These are phyloP conservation scores for Drosophila nigricruria DNA, from an alignment of 2,888 invertebrate species.

Conservation along the genomic window DNA sequence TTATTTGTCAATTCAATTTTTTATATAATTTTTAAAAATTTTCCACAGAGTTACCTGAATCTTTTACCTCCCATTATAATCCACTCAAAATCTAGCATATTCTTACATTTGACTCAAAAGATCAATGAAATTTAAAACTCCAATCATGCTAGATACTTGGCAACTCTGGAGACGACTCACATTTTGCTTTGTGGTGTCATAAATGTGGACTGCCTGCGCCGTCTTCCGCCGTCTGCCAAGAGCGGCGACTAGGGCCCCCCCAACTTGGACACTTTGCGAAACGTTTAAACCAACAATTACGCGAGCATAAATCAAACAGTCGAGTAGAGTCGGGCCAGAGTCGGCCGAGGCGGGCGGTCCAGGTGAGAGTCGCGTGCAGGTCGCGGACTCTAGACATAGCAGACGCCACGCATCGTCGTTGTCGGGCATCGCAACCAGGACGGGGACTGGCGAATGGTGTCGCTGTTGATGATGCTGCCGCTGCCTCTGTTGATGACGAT, in stretches of 20 bases:
- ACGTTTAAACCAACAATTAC: constrained; percentile 85
- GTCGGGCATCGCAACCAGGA: constrained; percentile 6
- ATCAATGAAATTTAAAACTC: not conserved
- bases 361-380: constrained; percentile 72
- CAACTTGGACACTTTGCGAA: constrained; percentile 72
- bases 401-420: constrained; percentile 1
- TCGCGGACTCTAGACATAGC: constrained; percentile 2
- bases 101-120: not conserved
- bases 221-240: not conserved
- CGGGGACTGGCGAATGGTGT: constrained; percentile 44
- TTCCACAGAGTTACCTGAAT: too few relatives aligned
- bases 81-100: not conserved
- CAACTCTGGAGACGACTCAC: constrained; percentile 68
- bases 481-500: constrained; percentile 49
- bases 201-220: constrained; percentile 51
- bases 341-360: constrained; percentile 74
- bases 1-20: too few relatives aligned
- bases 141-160: constrained; percentile 9
- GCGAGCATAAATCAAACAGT: constrained; percentile 85
- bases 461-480: constrained; percentile 51
- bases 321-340: constrained; percentile 63
- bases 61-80: too few relatives aligned
- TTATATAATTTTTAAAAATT: too few relatives aligned
- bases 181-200: constrained; percentile 65
- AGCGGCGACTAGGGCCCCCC: constrained; percentile 16